Base-by-base conservation (phyloP, 1,140 invertebrate genomes). In the Choristoneura fumiferana region DNA sequence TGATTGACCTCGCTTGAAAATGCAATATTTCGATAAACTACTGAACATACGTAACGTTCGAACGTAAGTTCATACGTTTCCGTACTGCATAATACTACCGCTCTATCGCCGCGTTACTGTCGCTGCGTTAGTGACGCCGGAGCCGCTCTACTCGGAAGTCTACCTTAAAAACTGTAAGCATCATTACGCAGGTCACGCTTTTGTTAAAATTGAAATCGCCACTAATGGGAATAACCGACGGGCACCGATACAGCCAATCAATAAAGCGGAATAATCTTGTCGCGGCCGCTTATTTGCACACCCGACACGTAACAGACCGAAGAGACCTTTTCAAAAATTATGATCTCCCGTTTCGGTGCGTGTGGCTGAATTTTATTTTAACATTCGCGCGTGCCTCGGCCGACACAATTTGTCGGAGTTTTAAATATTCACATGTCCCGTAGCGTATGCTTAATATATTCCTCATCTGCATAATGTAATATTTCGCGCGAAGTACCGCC, bases 281-380 rank as follows among this genome's bases (percentile, higher is more conserved):
- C 39, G 39, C 17, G 39, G 17, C 15, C 3, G 17, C 15, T 5
- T 45, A 71, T 80, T 70, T 57, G 71, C 61, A 80, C 61, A 63
- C 74, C 58, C 33, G 57, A 63, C 71, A 73, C 71, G 72, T 73
- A 68, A 40, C 58, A 63, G 65, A 43, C 68, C 67, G 58, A 73
- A 72, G 61, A 62, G 63, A 62, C 65, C 65, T 78, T 79, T 81
- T 72, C 68, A 69, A 77, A 79, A 84, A 84, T 79, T 78, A 84
- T 81, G 76, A 84, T 81, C 71, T 74, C 63, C 60, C 63, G 68
- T 76, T 73, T 75, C 61, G 67, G 64, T 54, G 60, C 57, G 71
- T 71, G 67, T 58, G 58, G 70, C 58, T 58, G 68, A 74, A 76
- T 78, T 82, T 82, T 76, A 76, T 75, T 70, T 60, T 40, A 53